Percentiles rank a stretch among this genome's conserved stretches.
phyloP scores from a whole-genome alignment of 2,888 invertebrate species.

The Dasysyrphus albostriatus region DNA sequence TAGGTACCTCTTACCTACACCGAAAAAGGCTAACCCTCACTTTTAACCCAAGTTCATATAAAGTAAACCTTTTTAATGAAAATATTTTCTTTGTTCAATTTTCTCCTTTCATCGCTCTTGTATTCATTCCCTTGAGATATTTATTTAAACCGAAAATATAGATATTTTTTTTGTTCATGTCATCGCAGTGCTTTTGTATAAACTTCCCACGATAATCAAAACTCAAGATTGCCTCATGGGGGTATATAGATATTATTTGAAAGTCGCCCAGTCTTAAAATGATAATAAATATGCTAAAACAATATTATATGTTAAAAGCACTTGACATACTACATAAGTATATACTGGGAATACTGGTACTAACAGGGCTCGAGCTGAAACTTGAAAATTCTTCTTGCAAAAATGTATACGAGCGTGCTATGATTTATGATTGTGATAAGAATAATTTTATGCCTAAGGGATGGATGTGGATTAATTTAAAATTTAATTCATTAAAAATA shows the following conservation, averaged over 20 bases:
- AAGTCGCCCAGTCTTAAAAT: not conserved
- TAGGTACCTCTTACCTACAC: too few relatives aligned
- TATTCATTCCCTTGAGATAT: not conserved
- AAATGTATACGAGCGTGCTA: too few relatives aligned
- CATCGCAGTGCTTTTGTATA: not conserved
- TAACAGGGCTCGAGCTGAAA: too few relatives aligned
- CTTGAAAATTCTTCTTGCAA: too few relatives aligned
- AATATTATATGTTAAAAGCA: not conserved
- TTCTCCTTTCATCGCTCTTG: not conserved
- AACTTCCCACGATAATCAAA: not conserved
- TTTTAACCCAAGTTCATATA: not conserved
- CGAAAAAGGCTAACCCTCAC: not conserved
- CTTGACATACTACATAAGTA: not conserved
- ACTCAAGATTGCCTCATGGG: not conserved
- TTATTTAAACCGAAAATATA: not conserved
- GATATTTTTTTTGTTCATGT: not conserved
- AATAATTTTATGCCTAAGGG: too few relatives aligned
- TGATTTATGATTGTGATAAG: too few relatives aligned
- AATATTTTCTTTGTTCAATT: slow-evolving; percentile 4
- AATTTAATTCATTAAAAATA: too few relatives aligned
- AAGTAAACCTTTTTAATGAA: not conserved
- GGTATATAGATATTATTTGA: not conserved
- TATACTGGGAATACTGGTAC: too few relatives aligned
- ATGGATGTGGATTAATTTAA: too few relatives aligned
- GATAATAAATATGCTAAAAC: not conserved